Percentiles rank a stretch among this genome's conserved stretches.
Conservation (phyloP, 2,113 vertebrate genomes). For the Heloderma charlesbogerti region DNA sequence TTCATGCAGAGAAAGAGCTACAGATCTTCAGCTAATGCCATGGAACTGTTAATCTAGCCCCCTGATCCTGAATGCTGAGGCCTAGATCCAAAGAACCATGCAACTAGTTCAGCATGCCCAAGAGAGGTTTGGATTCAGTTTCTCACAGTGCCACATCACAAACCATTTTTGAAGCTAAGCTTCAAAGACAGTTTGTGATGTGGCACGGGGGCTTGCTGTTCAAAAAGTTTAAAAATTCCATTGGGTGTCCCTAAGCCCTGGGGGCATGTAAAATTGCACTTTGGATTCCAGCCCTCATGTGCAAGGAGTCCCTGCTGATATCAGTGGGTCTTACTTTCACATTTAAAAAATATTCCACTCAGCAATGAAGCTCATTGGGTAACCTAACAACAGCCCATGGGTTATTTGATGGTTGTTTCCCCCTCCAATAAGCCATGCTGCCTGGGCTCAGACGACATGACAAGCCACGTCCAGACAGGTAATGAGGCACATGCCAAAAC, state of each 20-base stretch:
- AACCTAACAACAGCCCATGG: too few relatives aligned
- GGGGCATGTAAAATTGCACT: background rate
- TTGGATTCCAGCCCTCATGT: background rate
- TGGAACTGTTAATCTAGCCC: background rate
- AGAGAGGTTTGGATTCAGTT: background rate
- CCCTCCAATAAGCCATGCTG: too few relatives aligned
- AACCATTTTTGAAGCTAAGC: background rate
- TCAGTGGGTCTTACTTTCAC: background rate
- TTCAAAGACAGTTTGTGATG: background rate
- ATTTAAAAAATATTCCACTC: background rate
- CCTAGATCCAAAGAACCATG: background rate
- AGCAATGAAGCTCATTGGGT: background rate
- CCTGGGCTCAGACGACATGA: too few relatives aligned
- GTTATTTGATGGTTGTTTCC: too few relatives aligned
- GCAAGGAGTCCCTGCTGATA: background rate
- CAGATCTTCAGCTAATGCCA: background rate
- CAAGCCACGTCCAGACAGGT: too few relatives aligned
- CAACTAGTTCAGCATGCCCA: background rate
- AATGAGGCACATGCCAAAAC: too few relatives aligned
- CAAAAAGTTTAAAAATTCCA: background rate
- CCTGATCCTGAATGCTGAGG: background rate
- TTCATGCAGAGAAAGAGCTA: background rate
- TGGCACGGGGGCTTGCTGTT: background rate
- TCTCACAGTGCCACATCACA: background rate
- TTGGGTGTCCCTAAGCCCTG: background rate